Conservation (phyloP, 2,888 invertebrate species). For the Drosophila austrosaltans region DNA sequence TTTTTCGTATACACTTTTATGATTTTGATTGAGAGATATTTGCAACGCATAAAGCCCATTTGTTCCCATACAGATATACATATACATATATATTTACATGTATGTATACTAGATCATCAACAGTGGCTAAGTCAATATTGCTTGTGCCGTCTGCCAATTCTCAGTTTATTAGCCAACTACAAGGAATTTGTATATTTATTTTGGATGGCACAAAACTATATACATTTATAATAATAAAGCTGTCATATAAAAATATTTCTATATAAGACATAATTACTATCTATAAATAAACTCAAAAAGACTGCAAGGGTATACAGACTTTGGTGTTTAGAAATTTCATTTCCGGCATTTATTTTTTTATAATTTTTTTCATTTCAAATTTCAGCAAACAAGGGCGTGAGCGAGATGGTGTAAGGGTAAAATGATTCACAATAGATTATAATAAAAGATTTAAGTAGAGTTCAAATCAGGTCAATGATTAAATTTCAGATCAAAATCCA, state of each 20-base stretch:
- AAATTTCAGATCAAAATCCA: not conserved
- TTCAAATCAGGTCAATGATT: not conserved
- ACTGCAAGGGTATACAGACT: not conserved
- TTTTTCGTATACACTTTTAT: conserved; percentile 4
- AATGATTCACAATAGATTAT: not conserved
- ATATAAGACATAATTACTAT: no score
- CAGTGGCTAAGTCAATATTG: not conserved
- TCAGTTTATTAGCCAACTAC: not conserved
- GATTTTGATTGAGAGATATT: not conserved
- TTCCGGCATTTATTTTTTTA: not conserved
- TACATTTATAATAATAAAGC: no score
- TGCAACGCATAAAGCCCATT: not conserved
- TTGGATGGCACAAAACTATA: not conserved
- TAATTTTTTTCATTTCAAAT: not conserved
- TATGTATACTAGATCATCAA: not conserved
- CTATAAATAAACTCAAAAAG: no score
- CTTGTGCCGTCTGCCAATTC: not conserved
- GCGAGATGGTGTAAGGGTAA: not conserved
- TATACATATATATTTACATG: not conserved
- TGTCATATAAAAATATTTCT: no score
- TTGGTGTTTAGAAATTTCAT: not conserved
- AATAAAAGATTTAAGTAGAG: not conserved
- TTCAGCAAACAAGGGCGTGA: not conserved
- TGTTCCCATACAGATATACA: not conserved
- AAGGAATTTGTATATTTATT: not conserved